These are phyloP conservation scores for Clarias batrachus DNA, from an alignment of 2,113 vertebrate genomes.

Conservation along the genomic window DNA sequence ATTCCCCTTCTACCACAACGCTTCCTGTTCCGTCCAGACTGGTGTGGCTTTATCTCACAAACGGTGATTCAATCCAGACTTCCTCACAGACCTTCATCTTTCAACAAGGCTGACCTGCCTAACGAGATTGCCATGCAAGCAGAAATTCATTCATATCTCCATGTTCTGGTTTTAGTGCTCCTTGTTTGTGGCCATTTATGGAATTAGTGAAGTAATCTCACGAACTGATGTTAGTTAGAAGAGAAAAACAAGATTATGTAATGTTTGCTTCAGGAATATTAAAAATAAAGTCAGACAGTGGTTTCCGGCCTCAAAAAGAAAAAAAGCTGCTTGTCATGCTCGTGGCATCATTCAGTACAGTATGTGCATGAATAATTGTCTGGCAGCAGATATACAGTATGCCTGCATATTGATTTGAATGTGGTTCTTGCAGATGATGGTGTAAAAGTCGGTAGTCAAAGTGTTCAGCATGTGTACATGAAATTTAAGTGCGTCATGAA, in stretches of 20 bases:
- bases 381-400: background rate
- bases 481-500: background rate
- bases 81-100: background rate
- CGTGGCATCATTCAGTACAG: no score
- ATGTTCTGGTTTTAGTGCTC: background rate
- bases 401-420: background rate
- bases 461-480: background rate
- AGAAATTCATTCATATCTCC: background rate
- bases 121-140: background rate
- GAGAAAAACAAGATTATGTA: background rate
- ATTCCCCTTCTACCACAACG: constrained; percentile 27
- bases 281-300: background rate
- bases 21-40: constrained; percentile 21
- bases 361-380: background rate
- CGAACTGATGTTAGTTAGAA: background rate
- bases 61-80: background rate
- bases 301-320: background rate
- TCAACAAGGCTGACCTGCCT: background rate
- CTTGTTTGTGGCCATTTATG: background rate
- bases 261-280: background rate
- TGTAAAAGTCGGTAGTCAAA: background rate
- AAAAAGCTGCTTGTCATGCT: background rate
- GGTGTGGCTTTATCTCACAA: background rate
- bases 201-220: background rate
- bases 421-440: background rate